phyloP scores from a whole-genome alignment of 2,888 invertebrate genomes.

The Petrolisthes cinctipes region DNA sequence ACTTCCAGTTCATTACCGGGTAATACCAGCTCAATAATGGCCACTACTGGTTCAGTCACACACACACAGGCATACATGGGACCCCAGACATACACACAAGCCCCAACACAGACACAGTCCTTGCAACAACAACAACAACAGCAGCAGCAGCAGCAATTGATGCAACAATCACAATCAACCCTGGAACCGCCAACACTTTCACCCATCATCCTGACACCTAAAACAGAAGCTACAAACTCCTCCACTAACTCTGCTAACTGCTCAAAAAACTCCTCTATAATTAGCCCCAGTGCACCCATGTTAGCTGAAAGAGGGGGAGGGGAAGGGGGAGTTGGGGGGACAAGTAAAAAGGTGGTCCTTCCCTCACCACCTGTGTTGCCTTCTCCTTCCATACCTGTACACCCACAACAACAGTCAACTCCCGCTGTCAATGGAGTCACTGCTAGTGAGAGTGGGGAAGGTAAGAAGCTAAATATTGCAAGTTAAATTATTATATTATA shows the following conservation, averaged over 20 bases:
- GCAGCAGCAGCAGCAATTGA: constrained; percentile 27
- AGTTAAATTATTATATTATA: no score
- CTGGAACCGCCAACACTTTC: constrained; percentile 35
- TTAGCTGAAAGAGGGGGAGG: background rate
- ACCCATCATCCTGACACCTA: background rate
- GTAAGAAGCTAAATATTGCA: constrained; percentile 1
- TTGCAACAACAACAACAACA: constrained; percentile 38
- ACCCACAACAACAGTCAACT: constrained; percentile 18
- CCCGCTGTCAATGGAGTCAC: constrained; percentile 51
- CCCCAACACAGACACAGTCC: constrained; percentile 15
- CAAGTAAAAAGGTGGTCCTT: no score
- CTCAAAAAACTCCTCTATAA: no score
- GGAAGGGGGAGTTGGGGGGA: background rate
- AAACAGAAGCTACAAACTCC: constrained; percentile 18
- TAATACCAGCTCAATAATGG: no score
- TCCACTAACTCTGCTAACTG: background rate
- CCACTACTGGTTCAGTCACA: no score
- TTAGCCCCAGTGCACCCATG: background rate
- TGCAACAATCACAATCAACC: constrained; percentile 9
- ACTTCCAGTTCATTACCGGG: no score
- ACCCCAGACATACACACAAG: background rate
- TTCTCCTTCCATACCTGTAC: background rate
- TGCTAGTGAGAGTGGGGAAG: constrained; percentile 52
- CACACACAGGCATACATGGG: background rate
- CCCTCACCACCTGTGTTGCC: no score